phyloP scores from a whole-genome alignment of 64 coral and sea anemone species.

The Dendronephthya gigantea region DNA sequence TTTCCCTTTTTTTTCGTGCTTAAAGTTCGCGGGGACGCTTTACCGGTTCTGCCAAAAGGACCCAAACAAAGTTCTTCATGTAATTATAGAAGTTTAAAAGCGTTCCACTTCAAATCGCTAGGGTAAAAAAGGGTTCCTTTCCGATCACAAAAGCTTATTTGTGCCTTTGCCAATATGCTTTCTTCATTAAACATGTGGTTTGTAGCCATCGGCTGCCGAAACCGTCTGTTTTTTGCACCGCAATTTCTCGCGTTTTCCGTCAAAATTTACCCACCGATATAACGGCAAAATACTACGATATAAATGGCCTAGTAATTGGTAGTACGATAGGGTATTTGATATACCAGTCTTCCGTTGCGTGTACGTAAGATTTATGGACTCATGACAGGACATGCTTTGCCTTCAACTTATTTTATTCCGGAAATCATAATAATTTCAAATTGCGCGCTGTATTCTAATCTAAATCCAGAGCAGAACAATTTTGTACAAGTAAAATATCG shows the following conservation, averaged over 20 bases:
- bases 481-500: background rate
- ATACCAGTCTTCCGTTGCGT: background rate
- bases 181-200: constrained; percentile 4
- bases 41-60: background rate
- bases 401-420: background rate
- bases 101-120: background rate
- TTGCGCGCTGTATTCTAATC: background rate
- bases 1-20: background rate
- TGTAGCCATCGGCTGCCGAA: background rate
- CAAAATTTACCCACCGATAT: background rate
- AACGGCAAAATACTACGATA: background rate
- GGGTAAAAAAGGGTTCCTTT: background rate
- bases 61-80: background rate
- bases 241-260: background rate
- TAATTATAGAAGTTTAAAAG: background rate
- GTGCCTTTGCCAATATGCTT: background rate
- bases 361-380: background rate
- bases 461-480: background rate
- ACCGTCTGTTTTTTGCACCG: background rate
- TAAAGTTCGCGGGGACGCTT: background rate
- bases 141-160: background rate
- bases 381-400: background rate
- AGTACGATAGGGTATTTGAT: background rate
- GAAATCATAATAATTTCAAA: background rate
- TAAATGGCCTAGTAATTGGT: background rate